Evolutionary conservation across 2,113 vertebrate genomes (phyloP).

Genomic region (Spea bombifrons): DNA sequence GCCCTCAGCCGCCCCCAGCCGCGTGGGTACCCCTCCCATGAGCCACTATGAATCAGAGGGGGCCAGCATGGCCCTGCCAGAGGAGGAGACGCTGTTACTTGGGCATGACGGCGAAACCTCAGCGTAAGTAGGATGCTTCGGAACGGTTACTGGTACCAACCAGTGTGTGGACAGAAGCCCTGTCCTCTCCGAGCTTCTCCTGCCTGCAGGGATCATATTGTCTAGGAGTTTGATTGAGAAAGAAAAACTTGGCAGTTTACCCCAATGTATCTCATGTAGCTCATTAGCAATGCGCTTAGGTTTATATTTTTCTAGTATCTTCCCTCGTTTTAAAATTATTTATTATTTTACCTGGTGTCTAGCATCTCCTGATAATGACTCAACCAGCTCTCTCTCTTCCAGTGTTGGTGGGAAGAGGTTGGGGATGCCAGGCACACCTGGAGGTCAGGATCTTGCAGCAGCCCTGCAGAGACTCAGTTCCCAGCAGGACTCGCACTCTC

Average conservation of each 20-base stretch:
- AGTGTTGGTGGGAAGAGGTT: constrained; percentile 55
- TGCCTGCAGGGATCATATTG: no score
- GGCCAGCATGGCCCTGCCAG: constrained; percentile 48
- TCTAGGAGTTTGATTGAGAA: no score
- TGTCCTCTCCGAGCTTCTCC: no score
- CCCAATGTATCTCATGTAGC: no score
- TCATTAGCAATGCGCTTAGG: no score
- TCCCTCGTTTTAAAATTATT: no score
- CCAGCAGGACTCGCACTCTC: constrained; percentile 70
- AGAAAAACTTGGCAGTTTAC: no score
- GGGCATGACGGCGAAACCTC: background rate
- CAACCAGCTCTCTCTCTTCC: background rate
- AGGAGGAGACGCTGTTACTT: constrained; percentile 9
- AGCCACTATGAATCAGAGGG: constrained; percentile 63
- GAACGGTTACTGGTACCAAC: no score
- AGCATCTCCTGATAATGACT: no score
- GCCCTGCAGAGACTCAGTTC: constrained; percentile 73
- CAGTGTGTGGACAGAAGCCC: no score
- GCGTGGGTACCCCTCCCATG: constrained; percentile 66
- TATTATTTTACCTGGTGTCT: no score
- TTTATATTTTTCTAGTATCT: no score
- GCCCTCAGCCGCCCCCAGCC: constrained; percentile 62
- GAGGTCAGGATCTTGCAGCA: constrained; percentile 74
- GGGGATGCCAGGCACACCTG: constrained; percentile 70
- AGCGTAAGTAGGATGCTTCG: background rate